phyloP scores from a whole-genome alignment of 2,888 invertebrate genomes.

The Drosophila suboccidentalis region DNA sequence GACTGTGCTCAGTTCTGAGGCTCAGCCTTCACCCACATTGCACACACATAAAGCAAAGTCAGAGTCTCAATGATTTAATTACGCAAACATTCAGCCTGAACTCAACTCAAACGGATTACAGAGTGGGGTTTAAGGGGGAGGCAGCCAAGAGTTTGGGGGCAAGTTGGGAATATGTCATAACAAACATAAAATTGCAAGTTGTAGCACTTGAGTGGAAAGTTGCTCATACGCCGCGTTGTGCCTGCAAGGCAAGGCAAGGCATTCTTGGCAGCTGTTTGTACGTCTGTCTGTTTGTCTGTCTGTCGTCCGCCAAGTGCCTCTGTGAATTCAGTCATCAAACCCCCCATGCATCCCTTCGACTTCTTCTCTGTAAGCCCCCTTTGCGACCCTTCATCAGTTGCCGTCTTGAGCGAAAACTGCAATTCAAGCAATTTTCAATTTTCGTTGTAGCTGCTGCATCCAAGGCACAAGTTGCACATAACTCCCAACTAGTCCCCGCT shows the following conservation, averaged over 20 bases:
- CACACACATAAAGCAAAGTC: slow-evolving; percentile 52
- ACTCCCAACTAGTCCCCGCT: slow-evolving; percentile 2
- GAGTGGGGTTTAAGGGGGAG: not conserved
- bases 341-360: not conserved
- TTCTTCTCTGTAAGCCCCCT: not conserved
- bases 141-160: not conserved
- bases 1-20: not conserved
- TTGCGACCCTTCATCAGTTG: slow-evolving; percentile 39
- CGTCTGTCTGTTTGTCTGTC: slow-evolving; percentile 16
- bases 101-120: slow-evolving; percentile 8
- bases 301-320: slow-evolving; percentile 26
- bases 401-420: slow-evolving; percentile 58
- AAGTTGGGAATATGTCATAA: slow-evolving; percentile 58
- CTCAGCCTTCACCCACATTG: slow-evolving; percentile 40
- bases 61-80: slow-evolving; percentile 69
- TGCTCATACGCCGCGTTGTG: slow-evolving; percentile 64
- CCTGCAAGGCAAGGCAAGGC: slow-evolving; percentile 15
- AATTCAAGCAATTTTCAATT: slow-evolving; percentile 81
- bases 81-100: slow-evolving; percentile 48
- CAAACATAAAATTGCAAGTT: slow-evolving; percentile 68
- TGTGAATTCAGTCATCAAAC: slow-evolving; percentile 28
- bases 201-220: slow-evolving; percentile 63
- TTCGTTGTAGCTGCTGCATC: slow-evolving; percentile 49
- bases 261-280: slow-evolving; percentile 38
- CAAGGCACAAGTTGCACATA: slow-evolving; percentile 28